Evolutionary conservation across 2,113 vertebrate species (phyloP), one percentile per base, ranked within the genome.

Genomic region (Zootoca vivipara): DNA sequence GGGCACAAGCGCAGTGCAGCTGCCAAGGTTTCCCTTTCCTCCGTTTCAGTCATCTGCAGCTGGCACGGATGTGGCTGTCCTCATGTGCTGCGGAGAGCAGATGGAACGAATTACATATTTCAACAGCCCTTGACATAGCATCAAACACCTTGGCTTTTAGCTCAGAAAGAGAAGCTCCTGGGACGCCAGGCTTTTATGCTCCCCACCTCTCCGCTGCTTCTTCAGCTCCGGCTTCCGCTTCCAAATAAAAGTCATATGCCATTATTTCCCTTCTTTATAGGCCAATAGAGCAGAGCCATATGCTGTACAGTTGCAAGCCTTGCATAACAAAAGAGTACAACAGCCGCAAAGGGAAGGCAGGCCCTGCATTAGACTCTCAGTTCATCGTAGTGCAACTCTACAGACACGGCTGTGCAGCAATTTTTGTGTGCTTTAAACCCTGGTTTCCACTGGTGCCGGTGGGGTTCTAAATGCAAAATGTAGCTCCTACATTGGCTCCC

Each of bases 21-120:
- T 91, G 93, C 90, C 93, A 95, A 94, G 89, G 78, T 89, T 94
- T 86, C 78, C 74, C 75, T 88, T 86, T 78, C 92, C 85, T 85
- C 46, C 0, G 3, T 91, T 95, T 87, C 87, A 91, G 93, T 87
- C 72, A 16, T 92, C 52, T 90, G 88, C 91, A 96, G 91, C 92
- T 95, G 95, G 92, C 86, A 89, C 70, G 77, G 85, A 30, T 0
- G 42, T 42, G 0, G 0, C 80, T 83, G 69, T 73, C 91, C 92
- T 90, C 85, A 62, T 87, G 83, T 85, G 83, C 87, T 40, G 85
- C 86, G 85, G 87, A 89, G 87, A 96, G 91, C 95, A 96, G 94
- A 96, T 95, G 95, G 95, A 88, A 91, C 91, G 89, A 95, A 94
- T 96, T 95, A 95, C 93, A 94, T 95, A 95, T 97, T 96, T 95